A percentile compares a stretch with the other conserved stretches of the same genome.
Conservation (phyloP, 30 jellyfish, hydroid and myxozoan genomes). For the Morbakka virulenta region DNA sequence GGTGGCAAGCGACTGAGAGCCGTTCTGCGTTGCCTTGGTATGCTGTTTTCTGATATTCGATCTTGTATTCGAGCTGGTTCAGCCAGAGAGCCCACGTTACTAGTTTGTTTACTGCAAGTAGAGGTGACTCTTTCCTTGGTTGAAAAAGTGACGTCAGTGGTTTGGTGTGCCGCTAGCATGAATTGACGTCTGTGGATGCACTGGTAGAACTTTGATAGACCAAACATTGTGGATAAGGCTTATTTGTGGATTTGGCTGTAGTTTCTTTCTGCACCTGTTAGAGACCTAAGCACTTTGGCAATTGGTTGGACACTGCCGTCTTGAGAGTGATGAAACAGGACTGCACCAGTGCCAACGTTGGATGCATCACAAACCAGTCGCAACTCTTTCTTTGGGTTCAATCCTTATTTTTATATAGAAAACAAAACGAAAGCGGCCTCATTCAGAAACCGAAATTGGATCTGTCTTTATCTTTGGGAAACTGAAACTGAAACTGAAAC, state of each 20-base stretch:
- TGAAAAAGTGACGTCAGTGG: slow-evolving; percentile 40
- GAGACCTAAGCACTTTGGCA: slow-evolving; percentile 10
- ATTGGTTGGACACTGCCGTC: slow-evolving; percentile 47
- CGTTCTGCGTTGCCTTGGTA: slow-evolving; percentile 50
- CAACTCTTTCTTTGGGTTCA: too few relatives aligned
- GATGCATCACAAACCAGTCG: slow-evolving; percentile 63
- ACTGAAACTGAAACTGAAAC: too few relatives aligned
- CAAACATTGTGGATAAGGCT: slow-evolving; percentile 23
- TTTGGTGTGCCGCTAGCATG: slow-evolving; percentile 28
- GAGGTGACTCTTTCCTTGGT: slow-evolving; percentile 18
- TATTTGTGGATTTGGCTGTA: slow-evolving; percentile 46
- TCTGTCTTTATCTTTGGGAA: too few relatives aligned
- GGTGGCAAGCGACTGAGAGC: slow-evolving; percentile 27
- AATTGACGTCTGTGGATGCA: slow-evolving; percentile 32
- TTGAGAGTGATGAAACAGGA: slow-evolving; percentile 27
- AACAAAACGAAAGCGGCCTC: too few relatives aligned
- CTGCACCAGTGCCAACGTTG: slow-evolving; percentile 27
- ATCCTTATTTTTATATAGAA: too few relatives aligned
- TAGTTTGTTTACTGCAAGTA: slow-evolving; percentile 29
- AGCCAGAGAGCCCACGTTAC: slow-evolving; percentile 46
- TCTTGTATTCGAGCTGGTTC: slow-evolving; percentile 11
- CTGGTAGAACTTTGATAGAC: slow-evolving; percentile 11
- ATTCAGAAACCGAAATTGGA: too few relatives aligned
- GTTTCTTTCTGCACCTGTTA: slow-evolving; percentile 34
- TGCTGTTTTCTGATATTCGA: slow-evolving; percentile 39